Percentiles rank a stretch among this genome's conserved stretches.
phyloP scores from a whole-genome alignment of 2,113 vertebrate species.

The Leptosomus discolor region DNA sequence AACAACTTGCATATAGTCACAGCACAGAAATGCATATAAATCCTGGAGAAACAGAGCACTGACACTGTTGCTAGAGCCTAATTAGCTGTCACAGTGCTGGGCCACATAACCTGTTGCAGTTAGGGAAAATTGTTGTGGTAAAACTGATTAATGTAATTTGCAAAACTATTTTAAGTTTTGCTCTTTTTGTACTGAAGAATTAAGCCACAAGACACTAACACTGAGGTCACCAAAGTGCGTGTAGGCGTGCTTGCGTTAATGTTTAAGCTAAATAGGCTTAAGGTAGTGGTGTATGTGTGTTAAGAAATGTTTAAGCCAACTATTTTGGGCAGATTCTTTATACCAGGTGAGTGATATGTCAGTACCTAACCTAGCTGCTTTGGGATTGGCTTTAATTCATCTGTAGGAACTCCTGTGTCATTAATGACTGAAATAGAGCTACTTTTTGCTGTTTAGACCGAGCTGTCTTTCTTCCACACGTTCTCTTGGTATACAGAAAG shows the following conservation, averaged over 20 bases:
- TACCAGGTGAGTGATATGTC: background rate
- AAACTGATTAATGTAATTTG: background rate
- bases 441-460: background rate
- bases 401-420: background rate
- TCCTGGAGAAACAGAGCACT: background rate
- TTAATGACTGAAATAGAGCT: background rate
- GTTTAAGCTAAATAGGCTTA: background rate
- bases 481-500: background rate
- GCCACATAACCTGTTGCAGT: accelerated
- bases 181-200: background rate
- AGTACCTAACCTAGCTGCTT: background rate
- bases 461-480: background rate
- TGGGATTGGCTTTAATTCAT: background rate
- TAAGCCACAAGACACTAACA: accelerated
- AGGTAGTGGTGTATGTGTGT: background rate
- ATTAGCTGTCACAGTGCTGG: background rate
- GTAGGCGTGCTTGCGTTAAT: background rate
- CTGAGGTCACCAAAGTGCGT: accelerated
- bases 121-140: background rate
- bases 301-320: background rate
- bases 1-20: background rate
- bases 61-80: background rate
- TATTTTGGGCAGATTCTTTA: background rate
- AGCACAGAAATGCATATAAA: background rate
- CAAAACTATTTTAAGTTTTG: background rate